Evolutionary conservation across 1,140 invertebrate species (phyloP).

Genomic region (Cydia amplana): DNA sequence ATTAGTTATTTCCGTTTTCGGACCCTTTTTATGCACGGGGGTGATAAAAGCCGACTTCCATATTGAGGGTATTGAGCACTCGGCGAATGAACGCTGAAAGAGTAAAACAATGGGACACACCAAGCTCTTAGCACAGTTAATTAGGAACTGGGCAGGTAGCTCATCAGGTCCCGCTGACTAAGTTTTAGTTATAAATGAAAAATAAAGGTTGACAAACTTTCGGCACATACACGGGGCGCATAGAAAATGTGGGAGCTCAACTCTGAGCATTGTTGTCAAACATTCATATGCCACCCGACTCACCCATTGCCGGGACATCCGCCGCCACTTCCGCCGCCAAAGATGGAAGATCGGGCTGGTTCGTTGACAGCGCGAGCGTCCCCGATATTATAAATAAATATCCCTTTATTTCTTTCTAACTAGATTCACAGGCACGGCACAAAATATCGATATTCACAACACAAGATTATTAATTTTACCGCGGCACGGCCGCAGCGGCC

Average conservation of each 20-base stretch:
- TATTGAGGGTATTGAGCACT: no score
- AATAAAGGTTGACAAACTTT: constrained; percentile 78
- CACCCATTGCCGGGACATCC: constrained; percentile 77
- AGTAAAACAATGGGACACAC: no score
- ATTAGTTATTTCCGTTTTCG: no score
- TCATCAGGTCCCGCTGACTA: no score
- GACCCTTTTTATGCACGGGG: no score
- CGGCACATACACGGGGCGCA: constrained; percentile 70
- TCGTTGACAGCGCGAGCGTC: constrained; percentile 69
- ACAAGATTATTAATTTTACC: constrained; percentile 29
- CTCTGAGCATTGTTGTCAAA: constrained; percentile 68
- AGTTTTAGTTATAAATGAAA: constrained; percentile 45
- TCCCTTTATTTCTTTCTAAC: background rate
- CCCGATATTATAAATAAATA: constrained; percentile 52
- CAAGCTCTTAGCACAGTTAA: no score
- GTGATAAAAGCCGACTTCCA: no score
- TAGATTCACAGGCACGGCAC: constrained; percentile 38
- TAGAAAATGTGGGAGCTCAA: constrained; percentile 75
- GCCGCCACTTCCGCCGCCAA: constrained; percentile 76
- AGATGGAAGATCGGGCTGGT: constrained; percentile 74
- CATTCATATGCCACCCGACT: constrained; percentile 75
- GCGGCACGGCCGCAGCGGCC: constrained; percentile 63
- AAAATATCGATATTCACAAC: constrained; percentile 37
- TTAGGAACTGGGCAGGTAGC: no score
- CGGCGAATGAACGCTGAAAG: no score